Evolutionary conservation across 2,888 invertebrate species (phyloP).

Genomic region (Drosophila flavopinicola): DNA sequence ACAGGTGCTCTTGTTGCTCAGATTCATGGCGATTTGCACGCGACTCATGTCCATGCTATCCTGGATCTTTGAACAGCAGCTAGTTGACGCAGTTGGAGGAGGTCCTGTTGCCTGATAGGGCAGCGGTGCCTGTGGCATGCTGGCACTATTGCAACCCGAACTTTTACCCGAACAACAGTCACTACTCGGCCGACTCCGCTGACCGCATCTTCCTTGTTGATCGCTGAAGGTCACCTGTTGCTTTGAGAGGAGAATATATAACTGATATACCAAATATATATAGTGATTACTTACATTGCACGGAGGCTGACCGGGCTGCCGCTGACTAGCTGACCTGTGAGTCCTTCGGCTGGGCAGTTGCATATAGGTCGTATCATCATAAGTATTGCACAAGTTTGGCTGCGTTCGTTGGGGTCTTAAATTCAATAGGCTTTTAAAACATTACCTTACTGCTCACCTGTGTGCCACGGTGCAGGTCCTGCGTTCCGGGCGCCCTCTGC

Average conservation of each 20-base stretch:
- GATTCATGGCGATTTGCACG: neutral
- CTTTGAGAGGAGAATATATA: neutral
- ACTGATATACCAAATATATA: too few relatives aligned
- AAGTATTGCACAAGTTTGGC: neutral
- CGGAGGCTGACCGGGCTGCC: neutral
- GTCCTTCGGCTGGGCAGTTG: neutral
- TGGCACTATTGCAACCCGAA: neutral
- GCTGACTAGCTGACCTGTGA: neutral
- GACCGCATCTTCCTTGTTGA: neutral
- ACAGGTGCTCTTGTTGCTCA: neutral
- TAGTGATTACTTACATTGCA: slow-evolving; percentile 8
- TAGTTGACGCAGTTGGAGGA: neutral
- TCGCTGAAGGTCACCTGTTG: slow-evolving; percentile 20
- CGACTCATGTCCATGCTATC: neutral
- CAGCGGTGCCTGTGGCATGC: neutral
- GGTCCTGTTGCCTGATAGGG: neutral
- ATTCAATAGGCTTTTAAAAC: too few relatives aligned
- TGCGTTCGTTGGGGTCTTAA: neutral
- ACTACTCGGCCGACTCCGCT: neutral
- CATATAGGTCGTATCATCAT: slow-evolving; percentile 28
- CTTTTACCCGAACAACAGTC: neutral
- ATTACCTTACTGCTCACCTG: slow-evolving; percentile 14
- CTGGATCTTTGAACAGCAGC: neutral
- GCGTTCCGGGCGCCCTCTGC: slow-evolving; percentile 1
- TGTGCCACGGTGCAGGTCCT: neutral